Evolutionary conservation across 2,113 vertebrate species (phyloP), one percentile per base, ranked within the genome.

Genomic region (Rissa tridactyla): DNA sequence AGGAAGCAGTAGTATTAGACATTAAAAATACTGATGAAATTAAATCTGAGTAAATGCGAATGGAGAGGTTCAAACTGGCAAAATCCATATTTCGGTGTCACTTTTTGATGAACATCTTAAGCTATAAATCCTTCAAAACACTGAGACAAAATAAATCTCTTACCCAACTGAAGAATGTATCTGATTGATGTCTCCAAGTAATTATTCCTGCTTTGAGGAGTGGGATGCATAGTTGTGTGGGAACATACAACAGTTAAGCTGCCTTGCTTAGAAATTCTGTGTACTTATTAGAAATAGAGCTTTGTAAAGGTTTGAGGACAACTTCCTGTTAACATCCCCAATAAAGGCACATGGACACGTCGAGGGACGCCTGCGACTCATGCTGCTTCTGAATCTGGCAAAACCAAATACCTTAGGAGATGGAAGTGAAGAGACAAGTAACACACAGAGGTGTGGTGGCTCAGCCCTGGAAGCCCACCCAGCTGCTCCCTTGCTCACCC

Each of bases 331-430:
- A 47, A 42, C 13, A 57, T 42, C 13, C 18, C 29, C 34, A 55
- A 5, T 21, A 60, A 66, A 72, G 52, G 16, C 27, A 55, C 20
- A 4, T 25, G 25, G 32, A 55, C 1, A 0, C 44, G 32, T 19
- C 0, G 0, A 29, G 10, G 18, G 70, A 46, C 0, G 1, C 15
- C 4, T 55, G 23, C 19, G 36, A 78, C 27, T 47, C 54, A 30
- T 20, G 4, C 27, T 40, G 62, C 23, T 66, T 60, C 46, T 66
- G 42, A 62, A 57, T 46, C 36, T 62, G 21, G 11, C 26, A 69
- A 81, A 80, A 64, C 1, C 26, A 51, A n/a, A 42, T 18, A 44
- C 2, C 0, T 62, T 29, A 79, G 21, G 54, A 70, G 36, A 18
- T 22, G 30, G 36, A 73, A 55, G 25, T 16, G 34, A 20, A 75